Evolutionary conservation across 2,113 vertebrate genomes (phyloP).

Genomic region (Coracopsis vasa): DNA sequence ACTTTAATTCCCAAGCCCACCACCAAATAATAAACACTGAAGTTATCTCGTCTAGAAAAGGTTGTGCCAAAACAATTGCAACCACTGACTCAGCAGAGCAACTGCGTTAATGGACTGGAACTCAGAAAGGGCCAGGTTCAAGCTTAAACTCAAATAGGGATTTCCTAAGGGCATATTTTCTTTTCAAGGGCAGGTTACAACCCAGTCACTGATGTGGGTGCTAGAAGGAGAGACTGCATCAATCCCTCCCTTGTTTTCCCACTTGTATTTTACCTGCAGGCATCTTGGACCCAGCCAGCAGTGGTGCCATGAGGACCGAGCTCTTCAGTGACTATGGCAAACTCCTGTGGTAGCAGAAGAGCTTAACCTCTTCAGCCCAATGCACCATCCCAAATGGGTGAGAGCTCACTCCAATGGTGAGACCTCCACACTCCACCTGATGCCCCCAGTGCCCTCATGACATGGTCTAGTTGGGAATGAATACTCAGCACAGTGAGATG

Average conservation of each 20-base stretch:
- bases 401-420: no score
- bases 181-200: background rate
- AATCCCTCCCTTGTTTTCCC: background rate
- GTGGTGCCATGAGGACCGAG: background rate
- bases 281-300: background rate
- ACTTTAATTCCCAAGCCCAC: background rate
- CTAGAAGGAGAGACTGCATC: background rate
- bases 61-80: background rate
- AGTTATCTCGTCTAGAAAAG: background rate
- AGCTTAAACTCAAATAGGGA: background rate
- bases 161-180: background rate
- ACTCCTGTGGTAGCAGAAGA: background rate
- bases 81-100: background rate
- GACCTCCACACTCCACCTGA: background rate
- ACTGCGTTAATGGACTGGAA: background rate
- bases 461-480: background rate
- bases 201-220: background rate
- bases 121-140: background rate
- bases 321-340: background rate
- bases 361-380: background rate
- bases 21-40: background rate
- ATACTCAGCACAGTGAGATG: background rate
- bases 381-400: fast-evolving
- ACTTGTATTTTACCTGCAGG: background rate
- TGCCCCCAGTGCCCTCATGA: background rate